Conservation (phyloP, 2,113 vertebrate genomes). For the Burhinus oedicnemus region DNA sequence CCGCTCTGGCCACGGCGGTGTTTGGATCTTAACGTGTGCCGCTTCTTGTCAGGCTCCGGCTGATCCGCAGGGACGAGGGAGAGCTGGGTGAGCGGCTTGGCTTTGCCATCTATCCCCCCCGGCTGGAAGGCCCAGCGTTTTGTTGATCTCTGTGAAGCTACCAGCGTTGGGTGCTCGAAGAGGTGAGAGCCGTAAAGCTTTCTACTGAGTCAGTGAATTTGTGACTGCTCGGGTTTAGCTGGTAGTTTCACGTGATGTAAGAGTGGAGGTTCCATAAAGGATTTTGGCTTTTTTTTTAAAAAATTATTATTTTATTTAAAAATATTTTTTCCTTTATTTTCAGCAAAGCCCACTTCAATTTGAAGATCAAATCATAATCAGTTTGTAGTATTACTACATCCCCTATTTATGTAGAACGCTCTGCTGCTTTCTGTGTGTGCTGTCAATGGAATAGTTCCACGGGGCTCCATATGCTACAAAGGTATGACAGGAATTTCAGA, state of each 20-base stretch:
- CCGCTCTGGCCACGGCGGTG: background rate
- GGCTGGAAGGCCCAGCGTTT: background rate
- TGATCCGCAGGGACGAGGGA: background rate
- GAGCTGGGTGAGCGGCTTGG: background rate
- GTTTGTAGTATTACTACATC: background rate
- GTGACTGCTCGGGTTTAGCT: background rate
- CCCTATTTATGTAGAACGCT: background rate
- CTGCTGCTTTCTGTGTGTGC: background rate
- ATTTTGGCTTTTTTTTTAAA: background rate
- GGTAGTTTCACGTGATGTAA: background rate
- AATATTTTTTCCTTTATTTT: background rate
- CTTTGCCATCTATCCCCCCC: background rate
- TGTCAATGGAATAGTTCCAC: background rate
- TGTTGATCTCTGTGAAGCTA: background rate
- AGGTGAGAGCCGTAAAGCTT: background rate
- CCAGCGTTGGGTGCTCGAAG: background rate
- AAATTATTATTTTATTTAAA: background rate
- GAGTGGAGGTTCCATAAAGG: background rate
- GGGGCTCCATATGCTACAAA: background rate
- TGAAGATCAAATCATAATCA: background rate
- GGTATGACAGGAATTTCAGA: conserved; percentile 19
- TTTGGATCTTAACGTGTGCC: background rate
- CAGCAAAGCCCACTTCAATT: rapidly evolving
- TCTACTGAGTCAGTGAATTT: background rate
- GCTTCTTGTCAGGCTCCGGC: background rate